Evolutionary conservation across 2,888 invertebrate genomes (phyloP).

Genomic region (Tyria jacobaeae): DNA sequence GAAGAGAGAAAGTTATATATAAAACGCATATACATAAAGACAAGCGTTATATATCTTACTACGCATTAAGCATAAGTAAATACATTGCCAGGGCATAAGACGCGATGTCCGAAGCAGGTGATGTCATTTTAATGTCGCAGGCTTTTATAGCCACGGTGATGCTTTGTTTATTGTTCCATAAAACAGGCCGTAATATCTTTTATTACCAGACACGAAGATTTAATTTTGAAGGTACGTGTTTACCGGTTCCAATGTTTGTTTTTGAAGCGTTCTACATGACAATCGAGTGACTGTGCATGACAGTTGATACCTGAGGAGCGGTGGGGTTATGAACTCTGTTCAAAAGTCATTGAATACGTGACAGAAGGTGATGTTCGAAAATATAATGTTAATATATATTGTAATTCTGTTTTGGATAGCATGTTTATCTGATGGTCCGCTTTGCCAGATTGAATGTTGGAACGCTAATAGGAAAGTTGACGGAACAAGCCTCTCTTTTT

Average conservation of each 20-base stretch:
- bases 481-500: too few relatives aligned
- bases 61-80: slow-evolving; percentile 42
- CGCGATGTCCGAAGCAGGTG: slow-evolving; percentile 36
- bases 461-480: too few relatives aligned
- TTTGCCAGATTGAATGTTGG: too few relatives aligned
- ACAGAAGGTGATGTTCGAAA: slow-evolving; percentile 7
- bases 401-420: too few relatives aligned
- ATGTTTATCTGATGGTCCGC: too few relatives aligned
- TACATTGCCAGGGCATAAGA: slow-evolving; percentile 30
- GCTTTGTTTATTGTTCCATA: slow-evolving; percentile 30
- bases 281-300: slow-evolving; percentile 42
- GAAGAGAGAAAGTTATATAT: too few relatives aligned
- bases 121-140: slow-evolving; percentile 57
- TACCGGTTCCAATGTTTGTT: slow-evolving; percentile 19
- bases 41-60: slow-evolving; percentile 27
- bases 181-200: slow-evolving; percentile 21
- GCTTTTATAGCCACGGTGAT: slow-evolving; percentile 37
- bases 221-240: slow-evolving; percentile 14
- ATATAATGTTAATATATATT: background rate
- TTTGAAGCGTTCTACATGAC: slow-evolving; percentile 34
- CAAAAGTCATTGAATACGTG: slow-evolving; percentile 24
- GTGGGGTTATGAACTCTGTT: slow-evolving; percentile 38
- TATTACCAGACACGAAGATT: slow-evolving; percentile 27
- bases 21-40: slow-evolving; percentile 8
- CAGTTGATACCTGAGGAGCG: slow-evolving; percentile 40